A percentile compares a stretch with the other conserved stretches of the same genome.
Conservation (phyloP, 2,888 invertebrate species). For the Athetis lepigone region DNA sequence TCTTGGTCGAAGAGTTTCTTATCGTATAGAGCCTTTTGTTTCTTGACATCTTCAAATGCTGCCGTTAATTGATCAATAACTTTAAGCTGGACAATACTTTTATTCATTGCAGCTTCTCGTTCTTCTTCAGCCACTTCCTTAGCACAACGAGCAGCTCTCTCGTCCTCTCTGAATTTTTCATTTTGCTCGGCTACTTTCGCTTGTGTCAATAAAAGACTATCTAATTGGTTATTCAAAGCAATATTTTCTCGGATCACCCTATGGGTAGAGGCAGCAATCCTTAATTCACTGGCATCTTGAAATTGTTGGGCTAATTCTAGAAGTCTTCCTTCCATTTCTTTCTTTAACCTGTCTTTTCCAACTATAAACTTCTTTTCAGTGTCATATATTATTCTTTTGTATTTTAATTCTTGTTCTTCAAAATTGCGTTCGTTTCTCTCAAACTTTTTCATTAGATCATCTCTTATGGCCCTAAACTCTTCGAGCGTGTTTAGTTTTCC, state of each 20-base stretch:
- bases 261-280: slow-evolving; percentile 97
- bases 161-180: slow-evolving; percentile 90
- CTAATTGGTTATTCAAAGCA: slow-evolving; percentile 94
- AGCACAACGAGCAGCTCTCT: slow-evolving; percentile 89
- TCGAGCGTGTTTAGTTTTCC: slow-evolving; percentile 97
- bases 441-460: slow-evolving; percentile 95
- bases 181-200: slow-evolving; percentile 92
- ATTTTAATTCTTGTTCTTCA: slow-evolving; percentile 94
- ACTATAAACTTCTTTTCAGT: slow-evolving; percentile 94
- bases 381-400: slow-evolving; percentile 94
- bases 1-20: slow-evolving; percentile 83
- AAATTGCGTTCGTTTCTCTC: slow-evolving; percentile 94
- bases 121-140: slow-evolving; percentile 91
- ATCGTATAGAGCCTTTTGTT: slow-evolving; percentile 83
- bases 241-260: slow-evolving; percentile 96
- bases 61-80: slow-evolving; percentile 91
- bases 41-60: slow-evolving; percentile 90
- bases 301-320: slow-evolving; percentile 95
- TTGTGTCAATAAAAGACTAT: slow-evolving; percentile 92
- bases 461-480: slow-evolving; percentile 96
- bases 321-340: slow-evolving; percentile 95
- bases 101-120: slow-evolving; percentile 91
- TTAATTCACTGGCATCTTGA: slow-evolving; percentile 95
- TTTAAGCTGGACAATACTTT: slow-evolving; percentile 91
- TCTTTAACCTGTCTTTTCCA: slow-evolving; percentile 95